phyloP scores from a whole-genome alignment of 2,113 vertebrate species.

The Lycocorax pyrrhopterus region DNA sequence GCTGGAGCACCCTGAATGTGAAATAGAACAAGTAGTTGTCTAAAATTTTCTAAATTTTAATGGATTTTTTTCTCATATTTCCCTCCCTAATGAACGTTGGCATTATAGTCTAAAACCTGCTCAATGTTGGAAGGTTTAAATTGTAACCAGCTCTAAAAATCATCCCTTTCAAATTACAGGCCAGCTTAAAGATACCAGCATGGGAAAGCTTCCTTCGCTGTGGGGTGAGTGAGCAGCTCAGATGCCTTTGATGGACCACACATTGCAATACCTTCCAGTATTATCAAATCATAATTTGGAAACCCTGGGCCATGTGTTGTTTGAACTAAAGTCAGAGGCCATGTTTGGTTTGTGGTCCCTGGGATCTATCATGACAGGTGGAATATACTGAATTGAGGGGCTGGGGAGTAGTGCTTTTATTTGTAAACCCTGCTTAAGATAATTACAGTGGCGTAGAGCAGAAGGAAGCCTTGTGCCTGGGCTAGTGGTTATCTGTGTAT shows the following conservation, averaged over 20 bases:
- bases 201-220: not conserved
- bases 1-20: not conserved
- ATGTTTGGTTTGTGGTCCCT: not conserved
- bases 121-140: not conserved
- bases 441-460: not conserved
- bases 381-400: not conserved
- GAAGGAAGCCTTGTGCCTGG: not conserved
- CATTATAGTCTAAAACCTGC: not conserved
- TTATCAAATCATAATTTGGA: constrained; percentile 19
- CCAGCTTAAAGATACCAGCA: not conserved
- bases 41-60: not conserved
- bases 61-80: not conserved
- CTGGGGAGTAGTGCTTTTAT: not conserved
- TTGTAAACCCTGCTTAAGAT: constrained; percentile 5
- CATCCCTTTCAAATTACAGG: constrained; percentile 23
- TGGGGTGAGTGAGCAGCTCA: not conserved
- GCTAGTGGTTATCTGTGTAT: not conserved
- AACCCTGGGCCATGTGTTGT: not conserved
- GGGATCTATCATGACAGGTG: not conserved
- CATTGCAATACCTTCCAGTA: not conserved
- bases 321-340: constrained; percentile 33
- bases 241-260: constrained; percentile 41
- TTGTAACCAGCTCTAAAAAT: constrained; percentile 20
- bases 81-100: not conserved
- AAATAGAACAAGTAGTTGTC: not conserved